Evolutionary conservation across 2,113 vertebrate species (phyloP), one percentile per base, ranked within the genome.

Genomic region (Paramisgurnus dabryanus): DNA sequence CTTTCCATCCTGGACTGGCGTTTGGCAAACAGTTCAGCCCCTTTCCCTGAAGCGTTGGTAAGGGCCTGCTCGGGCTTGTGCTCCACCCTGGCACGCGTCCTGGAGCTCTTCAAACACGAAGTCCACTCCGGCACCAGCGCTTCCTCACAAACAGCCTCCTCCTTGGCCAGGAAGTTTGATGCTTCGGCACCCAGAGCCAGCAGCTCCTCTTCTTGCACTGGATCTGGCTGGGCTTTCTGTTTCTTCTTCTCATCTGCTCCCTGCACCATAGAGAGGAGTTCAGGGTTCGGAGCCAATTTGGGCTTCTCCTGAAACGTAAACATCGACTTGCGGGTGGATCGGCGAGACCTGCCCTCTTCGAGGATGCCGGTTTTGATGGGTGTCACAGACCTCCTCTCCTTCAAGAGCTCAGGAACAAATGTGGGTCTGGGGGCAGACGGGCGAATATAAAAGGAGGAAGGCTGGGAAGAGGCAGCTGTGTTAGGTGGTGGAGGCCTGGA

Each of bases 291-390:
- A 22, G 95, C 88, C 67, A 98, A 84, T 81, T 97, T 96, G 0
- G 94, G 92, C 86, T 98, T 98, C 90, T 99, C 96, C 34, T 98
- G 94, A 0, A 99, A 99, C 2, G 98, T 99, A 93, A 99, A 99
- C 97, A 99, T 98, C 39, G 96, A 91, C 79, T 96, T 99, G 22
- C 91, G 93, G 82, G 79, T 83, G 3, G 83, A 84, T 80, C 95
- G 87, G 6, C 90, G 95, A 10, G 88, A 88, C 10, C 91, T 89
- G 0, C 94, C 93, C 57, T 97, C 94, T 50, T 99, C 95, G 72
- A 99, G 88, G 80, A 99, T 93, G 67, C 96, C 97, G 0, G 95
- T 95, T 91, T 96, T 96, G 72, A 91, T 71, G 1, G 91, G 86
- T 6, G 75, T 79, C 0, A 70, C 80, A 12, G 82, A 82, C 0